Evolutionary conservation across 2,888 invertebrate species (phyloP), one percentile per base, ranked within the genome.

Genomic region (Phengaris arion): DNA sequence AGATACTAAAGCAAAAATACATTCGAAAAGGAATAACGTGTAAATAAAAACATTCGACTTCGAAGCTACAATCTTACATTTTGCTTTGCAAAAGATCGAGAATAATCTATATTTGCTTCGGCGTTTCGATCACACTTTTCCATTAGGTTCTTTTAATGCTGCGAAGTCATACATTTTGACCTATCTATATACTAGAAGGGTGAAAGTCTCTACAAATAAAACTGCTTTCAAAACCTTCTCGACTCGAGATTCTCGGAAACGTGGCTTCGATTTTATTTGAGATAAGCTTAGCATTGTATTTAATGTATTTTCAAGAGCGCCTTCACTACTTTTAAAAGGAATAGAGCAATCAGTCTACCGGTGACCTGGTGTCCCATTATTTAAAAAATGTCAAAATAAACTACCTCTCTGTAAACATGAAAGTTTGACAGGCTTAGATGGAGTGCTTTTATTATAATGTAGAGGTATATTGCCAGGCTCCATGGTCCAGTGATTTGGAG

Each of bases 41-140:
- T 48, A 51, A 70, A 70, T 48, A 35, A 70, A 70, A 48, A 70
- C 48, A 70, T 12, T 70, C n/a, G 10, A 70, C n/a, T 51, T 45
- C 51, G 10, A 22, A 15, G 15, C 15, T 22, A 48, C 15, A 48
- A 51, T 51, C 51, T 15, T 48, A 48, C 48, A 70, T 70, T 70
- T 48, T 51, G 10, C 69, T 64, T 77, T 57, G 73, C 77, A 74
- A 79, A 77, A 78, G 77, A 79, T 76, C 77, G 72, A 81, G 81
- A 82, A 82, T 81, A 82, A 83, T 82, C 82, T 82, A 80, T 83
- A 82, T 85, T 83, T 83, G 81, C 84, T 57, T 78, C 81, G 80
- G 79, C 81, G 80, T 82, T 79, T 81, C 81, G 81, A 85, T 83
- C 83, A 84, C 85, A 82, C 78, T 85, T 83, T 85, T 84, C 85